Base-by-base conservation (phyloP, 2,113 vertebrate genomes). In the Rhinolophus ferrumequinum region DNA sequence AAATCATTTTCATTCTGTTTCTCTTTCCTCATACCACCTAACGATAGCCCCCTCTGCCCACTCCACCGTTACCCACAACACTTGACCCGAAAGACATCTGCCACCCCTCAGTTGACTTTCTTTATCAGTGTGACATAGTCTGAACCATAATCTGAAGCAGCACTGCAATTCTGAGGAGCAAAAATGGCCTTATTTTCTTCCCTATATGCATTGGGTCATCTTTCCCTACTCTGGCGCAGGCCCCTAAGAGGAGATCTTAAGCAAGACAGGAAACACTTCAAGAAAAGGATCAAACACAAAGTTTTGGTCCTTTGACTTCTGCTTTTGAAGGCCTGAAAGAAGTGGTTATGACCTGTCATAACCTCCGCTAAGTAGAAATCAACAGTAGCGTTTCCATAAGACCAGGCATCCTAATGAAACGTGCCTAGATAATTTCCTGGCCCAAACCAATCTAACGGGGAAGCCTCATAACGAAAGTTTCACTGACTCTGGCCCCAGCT, bases 321-420 rank as follows among this genome's bases (percentile, higher is more conserved):
- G 21, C 33, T 89, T 84, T 70, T 56, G 66, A 54, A 88, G 35
- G 24, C 73, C 80, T 89, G 75, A 92, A 91, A 35, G n/a, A 18
- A 13, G 30, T 50, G 62, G 18, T 67, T 85, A 73, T 50, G 84
- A 93, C 58, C 80, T 58, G 52, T 89, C 38, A 80, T 94, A 88
- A 82, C 66, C 58, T 73, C 81, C 72, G 44, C 66, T 93, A 47
- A 67, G 52, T 66, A 73, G 38, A 87, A 88, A 69, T 77, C 60
- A 77, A 66, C 70, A 87, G 21, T 26, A 67, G 2, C 75, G 26
- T 77, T 88, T 93, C 58, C 41, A 26, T 66, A 26, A 76, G 52
- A 60, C 5, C 16, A 54, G 90, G n/a, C 47, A 76, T n/a, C 38
- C 82, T 77, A 62, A 88, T 84, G 38, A 67, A 97, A 94, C 95